These are phyloP conservation scores for Medauroidea extradentata DNA, from an alignment of 1,140 invertebrate species.

Conservation along the genomic window DNA sequence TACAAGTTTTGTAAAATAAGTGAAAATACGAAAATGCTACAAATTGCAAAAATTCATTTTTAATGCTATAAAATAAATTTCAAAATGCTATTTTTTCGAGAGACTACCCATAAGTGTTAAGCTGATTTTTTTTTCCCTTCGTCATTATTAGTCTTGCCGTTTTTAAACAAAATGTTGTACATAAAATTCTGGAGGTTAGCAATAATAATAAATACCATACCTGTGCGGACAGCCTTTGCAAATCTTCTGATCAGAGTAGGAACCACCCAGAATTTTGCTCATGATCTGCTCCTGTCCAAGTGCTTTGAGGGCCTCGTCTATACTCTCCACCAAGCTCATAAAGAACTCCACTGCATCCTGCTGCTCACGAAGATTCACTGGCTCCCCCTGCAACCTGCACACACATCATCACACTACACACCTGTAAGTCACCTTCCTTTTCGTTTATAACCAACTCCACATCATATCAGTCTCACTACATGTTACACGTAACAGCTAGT, in stretches of 20 bases:
- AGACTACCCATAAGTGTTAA: too few relatives aligned
- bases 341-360: slow-evolving; percentile 99
- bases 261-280: slow-evolving; percentile 91
- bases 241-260: slow-evolving; percentile 98
- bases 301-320: slow-evolving; percentile 94
- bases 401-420: not conserved
- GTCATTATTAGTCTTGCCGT: too few relatives aligned
- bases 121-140: too few relatives aligned
- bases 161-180: not conserved
- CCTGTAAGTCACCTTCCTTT: too few relatives aligned
- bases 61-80: too few relatives aligned
- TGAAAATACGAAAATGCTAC: too few relatives aligned
- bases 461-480: too few relatives aligned
- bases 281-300: slow-evolving; percentile 89
- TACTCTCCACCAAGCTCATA: slow-evolving; percentile 93
- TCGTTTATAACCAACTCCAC: too few relatives aligned
- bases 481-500: too few relatives aligned
- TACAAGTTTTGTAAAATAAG: too few relatives aligned
- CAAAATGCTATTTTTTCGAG: too few relatives aligned
- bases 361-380: slow-evolving; percentile 95
- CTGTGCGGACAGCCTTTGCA: slow-evolving; percentile 98
- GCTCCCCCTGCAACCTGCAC: slow-evolving; percentile 78
- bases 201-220: slow-evolving; percentile 40
- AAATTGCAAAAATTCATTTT: too few relatives aligned
- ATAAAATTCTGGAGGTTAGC: not conserved